Conservation (phyloP, 2,113 vertebrate species). For the Tetrax tetrax region DNA sequence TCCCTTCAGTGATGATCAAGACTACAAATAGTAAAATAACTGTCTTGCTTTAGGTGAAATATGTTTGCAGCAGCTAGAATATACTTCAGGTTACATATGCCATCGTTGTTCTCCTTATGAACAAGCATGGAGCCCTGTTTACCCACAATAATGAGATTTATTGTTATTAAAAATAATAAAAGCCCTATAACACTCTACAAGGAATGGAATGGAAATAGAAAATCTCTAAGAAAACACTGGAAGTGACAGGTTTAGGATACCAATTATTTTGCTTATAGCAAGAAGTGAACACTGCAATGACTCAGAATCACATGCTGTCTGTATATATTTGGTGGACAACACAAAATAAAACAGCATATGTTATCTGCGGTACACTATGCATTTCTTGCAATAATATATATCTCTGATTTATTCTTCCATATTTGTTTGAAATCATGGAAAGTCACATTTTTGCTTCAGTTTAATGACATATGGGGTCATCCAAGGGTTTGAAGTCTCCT, state of each 20-base stretch:
- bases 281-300: neutral
- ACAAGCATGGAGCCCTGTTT: neutral
- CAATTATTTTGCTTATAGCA: constrained; percentile 57
- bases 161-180: constrained; percentile 67
- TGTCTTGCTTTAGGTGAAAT: neutral
- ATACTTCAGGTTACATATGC: neutral
- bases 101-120: neutral
- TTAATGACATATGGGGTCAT: neutral
- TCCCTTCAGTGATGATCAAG: neutral
- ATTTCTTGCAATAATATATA: neutral
- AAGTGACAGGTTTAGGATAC: constrained; percentile 56
- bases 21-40: neutral
- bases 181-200: neutral
- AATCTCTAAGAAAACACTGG: constrained; percentile 42
- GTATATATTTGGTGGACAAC: neutral
- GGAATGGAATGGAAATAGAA: constrained; percentile 43
- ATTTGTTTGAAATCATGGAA: neutral
- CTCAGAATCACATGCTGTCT: neutral
- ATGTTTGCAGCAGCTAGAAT: neutral
- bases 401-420: neutral
- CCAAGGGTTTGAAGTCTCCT: neutral
- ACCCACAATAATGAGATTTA: constrained; percentile 49
- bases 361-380: neutral
- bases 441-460: neutral
- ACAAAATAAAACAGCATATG: neutral